Percentiles rank a stretch among this genome's conserved stretches.
Conservation (phyloP, 2,888 invertebrate genomes). For the Ganaspis brasiliensis region DNA sequence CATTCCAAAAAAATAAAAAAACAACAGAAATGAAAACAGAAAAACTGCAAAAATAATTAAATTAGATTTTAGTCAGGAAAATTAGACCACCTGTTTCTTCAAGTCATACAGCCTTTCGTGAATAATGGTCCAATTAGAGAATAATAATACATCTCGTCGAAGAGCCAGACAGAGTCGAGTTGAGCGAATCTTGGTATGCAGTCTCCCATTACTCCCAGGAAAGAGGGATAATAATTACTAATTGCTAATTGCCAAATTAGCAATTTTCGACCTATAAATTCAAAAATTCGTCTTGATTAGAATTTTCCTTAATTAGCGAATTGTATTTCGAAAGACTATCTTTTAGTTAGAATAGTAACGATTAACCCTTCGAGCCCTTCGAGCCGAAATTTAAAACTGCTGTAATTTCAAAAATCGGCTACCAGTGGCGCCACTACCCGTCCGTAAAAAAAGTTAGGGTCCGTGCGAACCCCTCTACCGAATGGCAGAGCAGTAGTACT, state of each 20-base stretch:
- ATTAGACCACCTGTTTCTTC: conserved; percentile 18
- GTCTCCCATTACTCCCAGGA: not conserved
- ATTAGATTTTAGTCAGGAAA: not conserved
- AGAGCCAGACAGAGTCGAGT: not conserved
- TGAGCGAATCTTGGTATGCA: conserved; percentile 20
- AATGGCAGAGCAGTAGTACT: no score
- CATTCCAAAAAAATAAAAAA: not conserved
- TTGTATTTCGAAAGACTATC: no score
- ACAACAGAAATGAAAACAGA: not conserved
- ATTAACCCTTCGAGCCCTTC: no score
- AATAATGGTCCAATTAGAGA: conserved; percentile 73
- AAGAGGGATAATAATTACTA: conserved; percentile 14
- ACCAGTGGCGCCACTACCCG: no score
- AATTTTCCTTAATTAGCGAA: no score
- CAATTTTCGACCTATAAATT: not conserved
- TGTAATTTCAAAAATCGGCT: no score
- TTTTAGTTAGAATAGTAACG: no score
- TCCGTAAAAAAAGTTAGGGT: no score
- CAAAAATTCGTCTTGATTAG: not conserved
- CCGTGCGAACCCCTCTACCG: no score
- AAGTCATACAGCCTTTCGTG: conserved; percentile 59
- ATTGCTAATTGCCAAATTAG: conserved; percentile 4
- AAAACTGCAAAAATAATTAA: not conserved
- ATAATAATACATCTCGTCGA: conserved; percentile 67
- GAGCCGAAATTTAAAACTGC: no score